These are phyloP conservation scores for Aphelenchoides bicaudatus DNA, from an alignment of 2,888 invertebrate genomes.

Conservation along the genomic window DNA sequence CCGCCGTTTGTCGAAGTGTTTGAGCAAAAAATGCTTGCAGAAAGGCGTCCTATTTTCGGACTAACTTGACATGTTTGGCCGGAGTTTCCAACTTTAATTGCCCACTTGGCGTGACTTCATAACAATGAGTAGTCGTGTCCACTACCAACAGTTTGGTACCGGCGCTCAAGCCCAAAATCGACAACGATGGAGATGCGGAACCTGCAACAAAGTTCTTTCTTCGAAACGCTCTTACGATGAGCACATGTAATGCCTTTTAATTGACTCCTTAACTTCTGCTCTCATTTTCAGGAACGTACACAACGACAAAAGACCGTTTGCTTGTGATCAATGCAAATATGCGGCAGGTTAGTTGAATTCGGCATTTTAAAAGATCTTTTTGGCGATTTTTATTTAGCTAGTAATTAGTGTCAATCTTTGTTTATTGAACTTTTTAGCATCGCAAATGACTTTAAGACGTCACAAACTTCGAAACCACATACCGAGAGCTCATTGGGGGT, in stretches of 20 bases:
- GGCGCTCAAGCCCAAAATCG: too few species aligned
- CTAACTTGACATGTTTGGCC: too few species aligned
- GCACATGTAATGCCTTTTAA: slow-evolving; percentile 36
- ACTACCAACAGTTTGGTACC: too few species aligned
- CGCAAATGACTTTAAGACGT: slow-evolving; percentile 59
- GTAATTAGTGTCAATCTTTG: too few species aligned
- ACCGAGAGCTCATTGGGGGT: slow-evolving; percentile 52
- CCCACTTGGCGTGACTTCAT: too few species aligned
- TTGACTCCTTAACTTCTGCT: slow-evolving; percentile 18
- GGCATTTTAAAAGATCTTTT: neutral
- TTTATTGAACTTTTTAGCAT: too few species aligned
- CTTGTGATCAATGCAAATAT: slow-evolving; percentile 56
- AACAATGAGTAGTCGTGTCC: too few species aligned
- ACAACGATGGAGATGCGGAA: slow-evolving; percentile 37
- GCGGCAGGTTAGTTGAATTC: slow-evolving; percentile 50
- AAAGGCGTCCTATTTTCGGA: too few species aligned
- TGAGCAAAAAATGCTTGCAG: too few species aligned
- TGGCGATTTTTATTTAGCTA: slow-evolving; percentile 43
- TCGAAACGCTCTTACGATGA: slow-evolving; percentile 59
- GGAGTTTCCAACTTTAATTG: too few species aligned
- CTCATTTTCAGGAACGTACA: slow-evolving; percentile 45
- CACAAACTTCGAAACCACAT: slow-evolving; percentile 57
- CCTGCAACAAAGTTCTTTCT: slow-evolving; percentile 51
- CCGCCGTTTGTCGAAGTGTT: too few species aligned
- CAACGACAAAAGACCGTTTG: slow-evolving; percentile 46